Base-by-base conservation (phyloP, 2,888 invertebrate genomes). In the Nomada lathburiana region DNA sequence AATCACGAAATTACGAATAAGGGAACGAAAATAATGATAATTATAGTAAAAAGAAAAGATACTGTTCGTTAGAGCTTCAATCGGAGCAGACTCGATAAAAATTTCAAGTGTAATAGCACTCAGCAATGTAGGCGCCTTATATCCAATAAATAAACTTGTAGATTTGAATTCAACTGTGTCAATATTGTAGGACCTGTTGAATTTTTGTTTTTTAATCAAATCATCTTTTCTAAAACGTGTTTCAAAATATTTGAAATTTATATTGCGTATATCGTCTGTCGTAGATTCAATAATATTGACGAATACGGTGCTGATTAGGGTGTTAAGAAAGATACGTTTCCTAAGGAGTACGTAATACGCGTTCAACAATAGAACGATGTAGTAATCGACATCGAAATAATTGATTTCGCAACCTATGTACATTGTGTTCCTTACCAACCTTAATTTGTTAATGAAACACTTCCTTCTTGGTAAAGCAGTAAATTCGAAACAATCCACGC, bases 71-170 rank as follows among this genome's bases (percentile, higher is more conserved):
- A 85, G 55, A 75, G 65, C 60, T 62, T 72, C 26, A 26, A 23
- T 44, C 26, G 71, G 71, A 70, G 68, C 69, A 11, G 75, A 76
- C 59, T 63, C 63, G 72, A 84, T 76, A 80, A 73, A 53, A 52
- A n/a, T 75, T 86, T 86, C 82, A 75, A 84, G 77, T 84, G 86
- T 84, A 36, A 86, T 86, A 84, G 80, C 82, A 84, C 23, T 82
- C 84, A 82, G 77, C 73, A 86, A 84, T 86, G 86, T 86, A 86
- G 86, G 77, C 79, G 82, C 86, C 86, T 86, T 80, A 82, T 76
- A 77, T 85, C 79, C 82, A 86, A 86, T 84, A 86, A 86, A 86
- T 80, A 13, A 69, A 86, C 86, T 86, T 82, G 86, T 86, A 86
- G 82, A 83, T 83, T 83, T 78, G 52, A 83, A 65, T 23, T 44